A percentile compares a stretch with the other conserved stretches of the same genome.
Evolutionary conservation across 2,888 invertebrate species (phyloP).

Genomic region (Trypoxylon attenuatum): DNA sequence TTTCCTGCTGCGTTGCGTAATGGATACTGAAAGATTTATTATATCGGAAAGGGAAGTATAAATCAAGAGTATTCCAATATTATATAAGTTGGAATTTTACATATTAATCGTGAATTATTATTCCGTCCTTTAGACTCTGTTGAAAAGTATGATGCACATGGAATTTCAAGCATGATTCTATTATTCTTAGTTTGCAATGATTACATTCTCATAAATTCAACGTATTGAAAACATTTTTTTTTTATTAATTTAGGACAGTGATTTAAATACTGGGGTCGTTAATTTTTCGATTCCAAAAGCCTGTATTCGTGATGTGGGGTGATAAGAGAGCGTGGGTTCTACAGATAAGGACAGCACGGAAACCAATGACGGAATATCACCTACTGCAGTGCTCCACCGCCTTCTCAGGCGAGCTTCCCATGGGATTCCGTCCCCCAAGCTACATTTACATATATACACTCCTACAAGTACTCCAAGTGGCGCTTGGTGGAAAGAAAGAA

Average conservation of each 20-base stretch:
- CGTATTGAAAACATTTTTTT: not conserved
- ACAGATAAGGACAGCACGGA: conserved; percentile 51
- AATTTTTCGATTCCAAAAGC: conserved; percentile 38
- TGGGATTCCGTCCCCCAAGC: conserved; percentile 63
- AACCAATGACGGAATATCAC: conserved; percentile 49
- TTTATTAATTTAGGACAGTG: too few relatives aligned
- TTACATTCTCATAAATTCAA: too few relatives aligned
- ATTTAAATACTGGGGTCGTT: conserved; percentile 22
- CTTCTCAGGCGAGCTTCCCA: conserved; percentile 49
- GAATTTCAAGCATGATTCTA: not conserved
- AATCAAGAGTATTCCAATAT: too few relatives aligned
- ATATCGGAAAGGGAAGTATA: too few relatives aligned
- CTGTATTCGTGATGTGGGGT: conserved; percentile 47
- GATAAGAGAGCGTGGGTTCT: conserved; percentile 50
- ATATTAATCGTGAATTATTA: too few relatives aligned
- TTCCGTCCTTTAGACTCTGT: not conserved
- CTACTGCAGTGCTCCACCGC: conserved; percentile 41
- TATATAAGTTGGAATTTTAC: too few relatives aligned
- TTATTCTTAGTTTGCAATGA: too few relatives aligned
- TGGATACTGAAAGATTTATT: too few relatives aligned
- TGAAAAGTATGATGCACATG: not conserved
- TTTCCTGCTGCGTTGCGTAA: too few relatives aligned
- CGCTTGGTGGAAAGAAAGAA: conserved; percentile 57
- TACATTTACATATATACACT: conserved; percentile 67
- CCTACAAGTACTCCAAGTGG: conserved; percentile 36